These are phyloP conservation scores for Bombycilla garrulus DNA, from an alignment of 2,113 vertebrate species.

Conservation along the genomic window DNA sequence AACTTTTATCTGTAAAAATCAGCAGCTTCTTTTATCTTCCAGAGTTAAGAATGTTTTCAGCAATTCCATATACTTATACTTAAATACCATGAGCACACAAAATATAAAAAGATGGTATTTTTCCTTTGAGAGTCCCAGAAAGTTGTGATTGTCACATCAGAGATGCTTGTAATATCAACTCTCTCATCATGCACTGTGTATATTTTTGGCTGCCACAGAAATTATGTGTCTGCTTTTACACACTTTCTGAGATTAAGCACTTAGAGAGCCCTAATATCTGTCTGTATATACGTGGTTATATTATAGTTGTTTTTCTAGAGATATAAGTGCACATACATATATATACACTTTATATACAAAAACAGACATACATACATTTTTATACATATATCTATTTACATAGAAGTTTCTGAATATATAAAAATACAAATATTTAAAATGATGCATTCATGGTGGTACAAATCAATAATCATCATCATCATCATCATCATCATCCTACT, in stretches of 20 bases:
- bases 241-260: not conserved
- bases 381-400: not conserved
- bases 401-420: not conserved
- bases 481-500: too few species aligned
- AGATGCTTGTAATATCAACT: not conserved
- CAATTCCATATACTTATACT: not conserved
- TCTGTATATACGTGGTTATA: not conserved
- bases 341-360: not conserved
- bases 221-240: not conserved
- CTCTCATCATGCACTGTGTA: not conserved
- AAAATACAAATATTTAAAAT: not conserved
- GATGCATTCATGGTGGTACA: not conserved
- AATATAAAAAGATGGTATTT: not conserved
- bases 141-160: not conserved
- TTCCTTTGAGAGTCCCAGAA: not conserved
- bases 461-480: too few species aligned
- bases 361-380: rapidly evolving
- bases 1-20: not conserved
- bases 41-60: not conserved
- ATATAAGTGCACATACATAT: not conserved
- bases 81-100: not conserved
- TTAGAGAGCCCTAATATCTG: not conserved
- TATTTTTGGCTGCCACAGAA: not conserved
- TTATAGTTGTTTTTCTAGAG: not conserved
- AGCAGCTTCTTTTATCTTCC: not conserved